Conservation (phyloP, 1,140 invertebrate genomes). For the Ylistrum balloti region DNA sequence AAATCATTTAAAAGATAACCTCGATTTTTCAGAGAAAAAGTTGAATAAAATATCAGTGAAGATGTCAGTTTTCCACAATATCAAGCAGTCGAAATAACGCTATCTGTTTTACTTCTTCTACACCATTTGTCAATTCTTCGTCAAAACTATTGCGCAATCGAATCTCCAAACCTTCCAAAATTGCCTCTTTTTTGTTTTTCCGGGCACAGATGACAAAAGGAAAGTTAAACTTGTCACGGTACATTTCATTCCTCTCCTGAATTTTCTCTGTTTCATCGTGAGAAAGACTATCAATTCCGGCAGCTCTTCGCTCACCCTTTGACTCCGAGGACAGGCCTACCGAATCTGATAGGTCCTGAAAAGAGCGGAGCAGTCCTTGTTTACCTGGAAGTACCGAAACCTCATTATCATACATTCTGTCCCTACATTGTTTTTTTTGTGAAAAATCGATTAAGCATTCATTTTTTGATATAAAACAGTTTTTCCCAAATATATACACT, state of each 20-base stretch:
- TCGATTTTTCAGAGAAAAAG: too few species aligned
- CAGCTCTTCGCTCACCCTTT: conserved; percentile 85
- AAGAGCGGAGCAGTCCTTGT: conserved; percentile 63
- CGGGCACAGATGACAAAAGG: conserved; percentile 89
- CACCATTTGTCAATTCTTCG: conserved; percentile 85
- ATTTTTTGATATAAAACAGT: too few species aligned
- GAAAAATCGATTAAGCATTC: too few species aligned
- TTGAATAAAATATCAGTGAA: too few species aligned
- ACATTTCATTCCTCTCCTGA: conserved; percentile 84
- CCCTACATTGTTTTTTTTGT: too few species aligned
- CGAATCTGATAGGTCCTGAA: conserved; percentile 86
- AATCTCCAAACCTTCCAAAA: conserved; percentile 84
- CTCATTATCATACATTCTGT: too few species aligned
- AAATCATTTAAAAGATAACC: too few species aligned
- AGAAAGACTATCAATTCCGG: conserved; percentile 84
- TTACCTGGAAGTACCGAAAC: conserved; percentile 56
- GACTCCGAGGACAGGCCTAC: conserved; percentile 86
- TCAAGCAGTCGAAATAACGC: conserved; percentile 85
- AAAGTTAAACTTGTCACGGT: conserved; percentile 87
- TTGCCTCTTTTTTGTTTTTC: conserved; percentile 86
- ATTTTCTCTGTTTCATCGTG: conserved; percentile 84
- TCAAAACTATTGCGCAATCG: conserved; percentile 85
- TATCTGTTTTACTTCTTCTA: conserved; percentile 89
- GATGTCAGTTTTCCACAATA: conserved; percentile 69
- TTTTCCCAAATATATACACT: background rate